Percentiles rank a stretch among this genome's conserved stretches.
Conservation (phyloP, 2,888 invertebrate species). For the Orthosia cruda region DNA sequence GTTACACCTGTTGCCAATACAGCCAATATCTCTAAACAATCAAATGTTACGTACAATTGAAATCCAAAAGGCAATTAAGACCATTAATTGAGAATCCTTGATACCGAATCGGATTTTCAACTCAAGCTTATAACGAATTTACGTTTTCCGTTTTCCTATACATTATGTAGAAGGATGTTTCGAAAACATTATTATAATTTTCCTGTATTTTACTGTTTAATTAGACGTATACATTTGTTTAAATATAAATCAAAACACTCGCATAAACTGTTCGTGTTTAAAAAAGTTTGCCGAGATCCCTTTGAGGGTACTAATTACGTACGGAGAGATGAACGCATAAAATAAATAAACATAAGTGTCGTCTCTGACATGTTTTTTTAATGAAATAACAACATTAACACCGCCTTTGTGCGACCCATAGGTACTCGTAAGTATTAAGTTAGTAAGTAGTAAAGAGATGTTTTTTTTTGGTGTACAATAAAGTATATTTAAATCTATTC, state of each 20-base stretch:
- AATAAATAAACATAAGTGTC: constrained; percentile 33
- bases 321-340: constrained; percentile 26
- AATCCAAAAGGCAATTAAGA: constrained; percentile 47
- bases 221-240: constrained; percentile 2
- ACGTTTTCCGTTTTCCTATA: constrained; percentile 5
- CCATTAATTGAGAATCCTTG: constrained; percentile 35
- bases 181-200: constrained; percentile 4
- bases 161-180: constrained; percentile 15
- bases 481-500: too few relatives aligned
- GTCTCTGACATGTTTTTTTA: constrained; percentile 16
- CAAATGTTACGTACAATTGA: constrained; percentile 31
- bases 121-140: constrained; percentile 31
- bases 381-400: not conserved
- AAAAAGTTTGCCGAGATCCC: constrained; percentile 27
- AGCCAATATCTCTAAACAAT: constrained; percentile 24
- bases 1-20: too few relatives aligned
- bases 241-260: constrained; percentile 37
- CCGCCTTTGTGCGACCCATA: too few relatives aligned
- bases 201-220: constrained; percentile 4
- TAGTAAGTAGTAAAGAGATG: too few relatives aligned
- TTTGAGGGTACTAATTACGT: constrained; percentile 53
- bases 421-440: too few relatives aligned
- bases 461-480: too few relatives aligned
- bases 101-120: constrained; percentile 41
- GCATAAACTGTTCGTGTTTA: constrained; percentile 15